Evolutionary conservation across 2,797 vertebrate species (phyloP).

Genomic region (Notolabrus celidotus): DNA sequence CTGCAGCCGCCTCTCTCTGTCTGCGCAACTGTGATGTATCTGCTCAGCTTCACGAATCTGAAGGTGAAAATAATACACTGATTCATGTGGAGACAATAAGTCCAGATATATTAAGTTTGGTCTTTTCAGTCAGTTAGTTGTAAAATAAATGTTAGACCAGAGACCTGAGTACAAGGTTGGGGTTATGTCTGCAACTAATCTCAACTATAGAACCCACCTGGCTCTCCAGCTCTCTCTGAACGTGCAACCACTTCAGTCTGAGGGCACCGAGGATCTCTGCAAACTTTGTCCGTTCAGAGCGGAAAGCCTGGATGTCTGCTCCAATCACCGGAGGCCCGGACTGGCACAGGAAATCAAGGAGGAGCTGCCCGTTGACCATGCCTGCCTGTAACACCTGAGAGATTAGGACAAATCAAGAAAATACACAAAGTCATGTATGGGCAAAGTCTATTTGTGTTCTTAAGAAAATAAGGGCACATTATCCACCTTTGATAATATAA

Average conservation of each 20-base stretch:
- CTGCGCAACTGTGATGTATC: conserved; percentile 81
- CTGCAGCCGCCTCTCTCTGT: conserved; percentile 86
- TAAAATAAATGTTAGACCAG: no score
- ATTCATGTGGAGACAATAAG: conserved; percentile 2
- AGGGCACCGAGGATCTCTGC: conserved; percentile 89
- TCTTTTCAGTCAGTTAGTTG: no score
- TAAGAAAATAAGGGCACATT: no score
- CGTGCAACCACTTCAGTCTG: conserved; percentile 84
- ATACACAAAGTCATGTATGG: background rate
- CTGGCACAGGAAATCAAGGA: conserved; percentile 91
- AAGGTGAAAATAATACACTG: background rate
- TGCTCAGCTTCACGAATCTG: conserved; percentile 87
- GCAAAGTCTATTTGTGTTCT: background rate
- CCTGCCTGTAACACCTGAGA: conserved; percentile 86
- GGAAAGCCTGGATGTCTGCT: conserved; percentile 73
- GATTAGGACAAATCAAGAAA: conserved; percentile 10
- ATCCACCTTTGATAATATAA: no score
- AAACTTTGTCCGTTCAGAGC: conserved; percentile 83
- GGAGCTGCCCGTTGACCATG: conserved; percentile 85
- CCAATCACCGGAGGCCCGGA: conserved; percentile 83
- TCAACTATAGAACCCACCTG: conserved; percentile 83
- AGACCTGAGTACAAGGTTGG: no score
- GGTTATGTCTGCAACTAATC: no score
- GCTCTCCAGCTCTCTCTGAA: conserved; percentile 84
- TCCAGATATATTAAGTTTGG: no score